Percentiles rank a stretch among this genome's conserved stretches.
phyloP scores from a whole-genome alignment of 2,888 invertebrate genomes.

The Ganaspis brasiliensis region DNA sequence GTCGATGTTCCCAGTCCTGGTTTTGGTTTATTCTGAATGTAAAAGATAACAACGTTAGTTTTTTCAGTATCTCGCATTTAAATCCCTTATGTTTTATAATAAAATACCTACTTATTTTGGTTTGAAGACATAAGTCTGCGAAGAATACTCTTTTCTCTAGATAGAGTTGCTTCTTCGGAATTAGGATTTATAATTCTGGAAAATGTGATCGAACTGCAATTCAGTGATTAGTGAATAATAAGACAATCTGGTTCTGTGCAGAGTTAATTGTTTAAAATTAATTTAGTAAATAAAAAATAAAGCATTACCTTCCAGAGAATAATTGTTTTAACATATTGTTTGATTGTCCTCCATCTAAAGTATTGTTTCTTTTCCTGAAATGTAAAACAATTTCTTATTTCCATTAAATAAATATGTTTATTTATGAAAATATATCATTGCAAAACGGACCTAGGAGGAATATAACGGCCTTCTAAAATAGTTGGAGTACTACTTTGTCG shows the following conservation, averaged over 20 bases:
- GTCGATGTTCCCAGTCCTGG: slow-evolving; percentile 67
- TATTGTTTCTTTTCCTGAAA: slow-evolving; percentile 71
- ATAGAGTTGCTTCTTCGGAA: slow-evolving; percentile 62
- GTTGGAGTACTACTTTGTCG: slow-evolving; percentile 82
- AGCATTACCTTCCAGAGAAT: slow-evolving; percentile 69
- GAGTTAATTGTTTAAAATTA: slow-evolving; percentile 9
- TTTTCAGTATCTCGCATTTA: not conserved
- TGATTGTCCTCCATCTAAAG: slow-evolving; percentile 69
- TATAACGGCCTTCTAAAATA: slow-evolving; percentile 69
- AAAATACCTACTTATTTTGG: slow-evolving; percentile 53
- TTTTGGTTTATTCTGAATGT: slow-evolving; percentile 46
- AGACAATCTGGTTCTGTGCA: not conserved
- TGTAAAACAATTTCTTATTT: not conserved
- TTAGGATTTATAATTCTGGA: slow-evolving; percentile 56
- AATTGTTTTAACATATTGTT: slow-evolving; percentile 72
- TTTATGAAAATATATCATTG: not conserved
- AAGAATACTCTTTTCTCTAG: slow-evolving; percentile 70
- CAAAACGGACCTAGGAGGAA: slow-evolving; percentile 61
- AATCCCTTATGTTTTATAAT: too few species aligned
- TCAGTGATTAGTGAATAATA: not conserved
- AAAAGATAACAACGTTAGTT: not conserved
- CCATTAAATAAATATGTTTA: too few species aligned
- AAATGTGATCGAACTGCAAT: slow-evolving; percentile 28
- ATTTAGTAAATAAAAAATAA: slow-evolving; percentile 27
- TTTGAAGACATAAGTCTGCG: slow-evolving; percentile 70